Evolutionary conservation across 2,797 vertebrate species (phyloP), one percentile per base, ranked within the genome.

Genomic region (Perodicticus potto): DNA sequence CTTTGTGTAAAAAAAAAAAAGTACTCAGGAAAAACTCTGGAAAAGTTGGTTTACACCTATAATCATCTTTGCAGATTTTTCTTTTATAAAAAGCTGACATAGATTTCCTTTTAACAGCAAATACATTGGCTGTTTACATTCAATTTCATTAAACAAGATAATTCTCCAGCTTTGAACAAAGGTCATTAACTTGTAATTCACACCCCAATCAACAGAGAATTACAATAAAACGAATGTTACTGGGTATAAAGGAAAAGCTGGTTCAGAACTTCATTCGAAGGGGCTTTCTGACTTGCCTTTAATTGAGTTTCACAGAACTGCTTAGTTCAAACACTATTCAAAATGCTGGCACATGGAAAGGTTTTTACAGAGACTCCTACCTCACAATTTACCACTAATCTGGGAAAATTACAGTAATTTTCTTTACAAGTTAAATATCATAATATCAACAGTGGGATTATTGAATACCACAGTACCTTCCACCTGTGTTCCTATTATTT

Each of bases 41-140:
- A 88, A 74, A 91, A 73, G 29, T 29, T 86, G 45, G 13, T 73
- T 74, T 12, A 29, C 40, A 63, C 10, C 67, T 76, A n/a, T 37
- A 70, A 65, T 85, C 94, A 94, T 94, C 22, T 13, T 89, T 57
- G 73, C 8, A 23, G 5, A 13, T 45, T 80, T 96, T 88, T 89
- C 22, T 85, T 92, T 92, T 34, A 80, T n/a, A n/a, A 65, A 84
- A 96, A 95, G 22, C 23, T 65, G 40, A 45, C 23, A 74, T 13
- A 7, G 85, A 94, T 96, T 96, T 95, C 55, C 65, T 95, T 95
- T 96, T 81, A 91, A 81, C 84, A 76, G 34, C 59, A 84, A 95
- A 95, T 85, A 45, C 19, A 94, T 22, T 78, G 89, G 14, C 49
- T 92, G 55, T 96, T 97, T 93, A 67, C n/a, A 89, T 86, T 77